phyloP scores from a whole-genome alignment of 2,888 invertebrate genomes.

The Oeneis ivallda region DNA sequence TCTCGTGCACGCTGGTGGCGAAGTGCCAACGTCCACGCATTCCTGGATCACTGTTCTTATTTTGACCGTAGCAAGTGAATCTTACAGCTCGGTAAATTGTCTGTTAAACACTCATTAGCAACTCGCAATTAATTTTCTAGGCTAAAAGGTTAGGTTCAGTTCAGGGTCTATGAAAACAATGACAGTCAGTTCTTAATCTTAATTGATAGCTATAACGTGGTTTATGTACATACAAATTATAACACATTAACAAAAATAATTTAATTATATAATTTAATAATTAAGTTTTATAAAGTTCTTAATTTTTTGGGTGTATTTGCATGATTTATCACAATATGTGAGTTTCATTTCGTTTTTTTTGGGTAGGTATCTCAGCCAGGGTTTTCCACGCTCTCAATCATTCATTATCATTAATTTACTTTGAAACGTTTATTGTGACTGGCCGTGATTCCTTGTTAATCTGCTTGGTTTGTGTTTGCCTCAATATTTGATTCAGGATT shows the following conservation, averaged over 20 bases:
- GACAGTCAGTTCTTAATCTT: background rate
- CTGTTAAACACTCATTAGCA: conserved; percentile 20
- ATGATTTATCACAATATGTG: too few relatives aligned
- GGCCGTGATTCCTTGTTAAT: too few relatives aligned
- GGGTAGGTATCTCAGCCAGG: background rate
- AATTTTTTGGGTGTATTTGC: background rate
- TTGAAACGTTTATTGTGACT: background rate
- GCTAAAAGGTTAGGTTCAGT: conserved; percentile 39
- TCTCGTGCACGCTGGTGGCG: conserved; percentile 50
- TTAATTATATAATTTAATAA: too few relatives aligned
- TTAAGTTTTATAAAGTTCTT: too few relatives aligned
- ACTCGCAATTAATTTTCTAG: conserved; percentile 28
- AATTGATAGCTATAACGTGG: background rate
- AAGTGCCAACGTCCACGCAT: conserved; percentile 60
- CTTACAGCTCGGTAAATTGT: conserved; percentile 51
- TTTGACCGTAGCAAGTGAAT: conserved; percentile 50
- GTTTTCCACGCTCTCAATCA: background rate
- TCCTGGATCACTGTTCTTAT: conserved; percentile 55
- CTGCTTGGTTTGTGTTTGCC: too few relatives aligned
- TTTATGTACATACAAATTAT: background rate
- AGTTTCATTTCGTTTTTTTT: too few relatives aligned
- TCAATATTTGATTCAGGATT: too few relatives aligned
- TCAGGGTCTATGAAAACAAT: conserved; percentile 14
- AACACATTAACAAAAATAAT: too few relatives aligned
- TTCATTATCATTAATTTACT: background rate